These are phyloP conservation scores for Hydropsyche betteni DNA, from an alignment of 2,888 invertebrate species.

Conservation along the genomic window DNA sequence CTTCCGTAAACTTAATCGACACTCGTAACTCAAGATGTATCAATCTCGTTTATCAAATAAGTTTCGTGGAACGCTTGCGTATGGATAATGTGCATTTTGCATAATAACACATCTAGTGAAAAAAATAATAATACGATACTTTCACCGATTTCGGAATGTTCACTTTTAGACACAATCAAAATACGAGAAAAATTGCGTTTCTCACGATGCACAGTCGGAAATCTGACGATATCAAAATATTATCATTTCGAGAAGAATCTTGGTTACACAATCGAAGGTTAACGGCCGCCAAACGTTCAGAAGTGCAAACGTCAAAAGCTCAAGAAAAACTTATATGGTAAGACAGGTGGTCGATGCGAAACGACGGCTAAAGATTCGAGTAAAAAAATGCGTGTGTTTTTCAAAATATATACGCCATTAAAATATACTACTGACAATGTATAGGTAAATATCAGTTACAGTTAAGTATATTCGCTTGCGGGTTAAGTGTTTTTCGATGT, in stretches of 20 bases:
- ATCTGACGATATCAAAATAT: background rate
- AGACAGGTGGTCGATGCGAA: constrained; percentile 10
- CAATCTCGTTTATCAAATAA: too few species aligned
- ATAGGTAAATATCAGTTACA: background rate
- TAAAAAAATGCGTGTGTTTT: background rate
- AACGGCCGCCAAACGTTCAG: background rate
- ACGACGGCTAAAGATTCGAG: background rate
- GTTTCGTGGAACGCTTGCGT: too few species aligned
- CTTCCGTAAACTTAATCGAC: too few species aligned
- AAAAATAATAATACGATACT: background rate
- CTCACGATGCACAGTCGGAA: background rate
- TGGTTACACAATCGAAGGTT: background rate
- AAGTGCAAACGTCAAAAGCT: background rate
- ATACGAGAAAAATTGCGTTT: background rate
- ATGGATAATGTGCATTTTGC: background rate
- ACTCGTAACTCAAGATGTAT: too few species aligned
- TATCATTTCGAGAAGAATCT: constrained; percentile 2
- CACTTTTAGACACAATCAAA: background rate
- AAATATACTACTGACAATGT: background rate
- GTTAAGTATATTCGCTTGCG: constrained; percentile 5
- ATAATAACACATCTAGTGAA: background rate
- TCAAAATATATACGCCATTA: background rate
- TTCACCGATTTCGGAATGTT: constrained; percentile 6
- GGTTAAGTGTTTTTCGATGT: background rate
- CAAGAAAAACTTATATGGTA: background rate